These are phyloP conservation scores for Silurus asotus DNA, from an alignment of 2,113 vertebrate genomes.

Conservation along the genomic window DNA sequence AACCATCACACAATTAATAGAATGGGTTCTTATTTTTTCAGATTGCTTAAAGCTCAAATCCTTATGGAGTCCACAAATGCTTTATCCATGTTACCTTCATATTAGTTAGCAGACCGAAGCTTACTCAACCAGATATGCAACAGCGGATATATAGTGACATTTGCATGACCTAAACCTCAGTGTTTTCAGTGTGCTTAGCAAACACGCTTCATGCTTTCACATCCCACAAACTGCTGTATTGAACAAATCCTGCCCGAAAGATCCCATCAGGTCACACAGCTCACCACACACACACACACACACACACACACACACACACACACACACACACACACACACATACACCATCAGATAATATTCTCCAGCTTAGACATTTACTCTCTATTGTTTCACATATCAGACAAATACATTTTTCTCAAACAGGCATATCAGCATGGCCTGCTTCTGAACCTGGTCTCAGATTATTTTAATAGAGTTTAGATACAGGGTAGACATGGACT, in stretches of 20 bases:
- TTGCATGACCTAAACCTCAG: conserved; percentile 21
- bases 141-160: conserved; percentile 20
- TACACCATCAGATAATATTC: conserved; percentile 12
- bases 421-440: conserved; percentile 36
- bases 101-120: conserved; percentile 1
- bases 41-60: neutral
- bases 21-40: neutral
- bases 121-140: conserved; percentile 19
- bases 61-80: neutral
- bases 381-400: conserved; percentile 36
- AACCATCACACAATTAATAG: neutral
- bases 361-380: conserved; percentile 10
- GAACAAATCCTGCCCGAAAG: neutral
- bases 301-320: too few species aligned
- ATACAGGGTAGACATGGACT: conserved; percentile 35
- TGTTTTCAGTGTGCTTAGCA: conserved; percentile 35
- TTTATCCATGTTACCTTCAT: conserved; percentile 4
- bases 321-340: neutral
- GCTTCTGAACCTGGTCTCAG: conserved; percentile 34
- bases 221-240: neutral
- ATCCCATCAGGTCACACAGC: conserved; percentile 1
- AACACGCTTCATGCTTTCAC: conserved; percentile 20
- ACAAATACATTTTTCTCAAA: conserved; percentile 36
- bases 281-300: neutral
- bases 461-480: neutral